Base-by-base conservation (phyloP, 2,113 vertebrate genomes). In the Rhynchomys soricoides region DNA sequence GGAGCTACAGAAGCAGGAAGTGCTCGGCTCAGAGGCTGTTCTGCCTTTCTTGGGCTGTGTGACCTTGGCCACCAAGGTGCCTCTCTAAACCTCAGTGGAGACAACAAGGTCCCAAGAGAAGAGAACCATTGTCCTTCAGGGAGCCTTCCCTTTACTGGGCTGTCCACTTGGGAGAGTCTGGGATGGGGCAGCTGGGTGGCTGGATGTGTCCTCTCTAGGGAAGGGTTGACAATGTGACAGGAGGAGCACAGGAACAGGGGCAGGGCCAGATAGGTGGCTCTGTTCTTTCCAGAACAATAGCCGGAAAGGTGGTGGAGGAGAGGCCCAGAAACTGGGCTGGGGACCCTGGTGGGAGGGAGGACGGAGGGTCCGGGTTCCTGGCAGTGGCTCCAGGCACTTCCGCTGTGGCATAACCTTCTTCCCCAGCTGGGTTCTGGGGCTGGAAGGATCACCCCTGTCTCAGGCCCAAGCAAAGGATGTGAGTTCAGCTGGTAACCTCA, bases 221-320 rank as follows among this genome's bases (percentile, higher is more conserved):
- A 94, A 83, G 79, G 75, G 57, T 74, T 95, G 83, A 96, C 95
- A 96, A 82, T 43, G 64, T 91, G 96, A 96, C 91, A 91, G 90
- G 68, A 89, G 74, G 71, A 91, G 92, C 96, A 77, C 97, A 88
- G 97, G 97, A 97, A 97, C 92, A 89, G 73, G 94, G 94, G 90
- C 62, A 81, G 86, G 97, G 96, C 66, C 93, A 70, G 93, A 92
- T 77, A 95, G 97, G 97, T 75, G 93, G 96, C 94, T 97, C 96
- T n/a, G 75, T 96, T 93, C 93, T 96, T 93, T 91, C 45, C 71
- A 96, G 95, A 97, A 98, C 98, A 98, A 98, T 97, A 87, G 89
- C 96, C 96, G 98, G 97, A 98, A 98, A 96, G 97, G 98, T 74
- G 75, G 97, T 66, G 19, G 83, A 57, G 95, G 79, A 92, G 88